These are phyloP conservation scores for Tipula unca DNA, from an alignment of 2,888 invertebrate genomes.

Conservation along the genomic window DNA sequence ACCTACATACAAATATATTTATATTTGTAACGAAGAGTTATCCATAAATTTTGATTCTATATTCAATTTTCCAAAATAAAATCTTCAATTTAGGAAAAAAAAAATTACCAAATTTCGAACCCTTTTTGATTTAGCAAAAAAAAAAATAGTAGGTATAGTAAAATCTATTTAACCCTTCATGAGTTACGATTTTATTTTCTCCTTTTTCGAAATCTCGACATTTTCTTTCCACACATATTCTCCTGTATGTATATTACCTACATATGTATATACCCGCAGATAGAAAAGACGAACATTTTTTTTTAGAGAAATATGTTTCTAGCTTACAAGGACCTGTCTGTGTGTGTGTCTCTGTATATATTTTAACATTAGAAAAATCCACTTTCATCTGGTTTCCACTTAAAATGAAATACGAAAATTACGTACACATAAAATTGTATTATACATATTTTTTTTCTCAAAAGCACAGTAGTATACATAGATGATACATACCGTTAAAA, in stretches of 20 bases:
- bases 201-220: background rate
- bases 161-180: background rate
- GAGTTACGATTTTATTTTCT: background rate
- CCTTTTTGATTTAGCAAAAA: background rate
- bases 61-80: constrained; percentile 1
- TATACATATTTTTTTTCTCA: background rate
- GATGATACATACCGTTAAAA: background rate
- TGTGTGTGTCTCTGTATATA: background rate
- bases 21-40: background rate
- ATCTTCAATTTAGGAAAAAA: background rate
- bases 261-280: background rate
- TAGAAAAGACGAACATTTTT: background rate
- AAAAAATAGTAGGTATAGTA: background rate
- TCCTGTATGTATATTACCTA: background rate
- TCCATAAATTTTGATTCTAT: background rate
- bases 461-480: background rate
- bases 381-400: background rate
- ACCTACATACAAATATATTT: background rate
- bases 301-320: background rate
- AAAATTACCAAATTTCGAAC: background rate
- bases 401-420: background rate
- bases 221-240: background rate
- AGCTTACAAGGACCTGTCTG: background rate
- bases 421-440: background rate
- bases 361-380: background rate